Percentiles rank a stretch among this genome's conserved stretches.
Conservation (phyloP, 1,140 invertebrate genomes). For the Acromyrmex charruanus region DNA sequence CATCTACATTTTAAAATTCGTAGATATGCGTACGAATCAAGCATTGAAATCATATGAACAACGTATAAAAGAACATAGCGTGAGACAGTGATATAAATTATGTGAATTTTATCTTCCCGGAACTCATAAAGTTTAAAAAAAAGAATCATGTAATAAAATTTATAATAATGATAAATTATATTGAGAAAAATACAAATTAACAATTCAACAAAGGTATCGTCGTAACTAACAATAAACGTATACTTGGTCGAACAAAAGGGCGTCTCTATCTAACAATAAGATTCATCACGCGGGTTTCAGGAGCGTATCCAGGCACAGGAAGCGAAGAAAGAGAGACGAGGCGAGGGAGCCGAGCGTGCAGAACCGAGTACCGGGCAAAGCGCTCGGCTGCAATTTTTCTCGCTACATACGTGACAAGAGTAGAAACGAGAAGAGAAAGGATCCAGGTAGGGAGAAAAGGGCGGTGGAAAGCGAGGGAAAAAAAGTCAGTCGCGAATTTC, state of each 20-base stretch:
- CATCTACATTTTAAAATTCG: slow-evolving; percentile 38
- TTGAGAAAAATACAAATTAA: neutral
- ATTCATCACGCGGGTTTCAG: slow-evolving; percentile 49
- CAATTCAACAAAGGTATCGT: slow-evolving; percentile 14
- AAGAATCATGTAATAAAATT: neutral
- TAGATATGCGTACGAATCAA: slow-evolving; percentile 55
- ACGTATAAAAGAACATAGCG: neutral
- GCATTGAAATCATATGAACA: slow-evolving; percentile 26
- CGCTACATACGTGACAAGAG: slow-evolving; percentile 87
- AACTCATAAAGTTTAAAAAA: neutral
- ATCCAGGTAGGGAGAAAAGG: slow-evolving; percentile 62
- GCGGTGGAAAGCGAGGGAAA: slow-evolving; percentile 63
- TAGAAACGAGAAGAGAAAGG: slow-evolving; percentile 82
- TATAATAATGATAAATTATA: neutral
- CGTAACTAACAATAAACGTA: slow-evolving; percentile 51
- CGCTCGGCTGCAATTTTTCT: slow-evolving; percentile 87
- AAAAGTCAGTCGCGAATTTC: slow-evolving; percentile 76
- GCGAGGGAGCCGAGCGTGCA: slow-evolving; percentile 83
- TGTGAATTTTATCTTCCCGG: neutral
- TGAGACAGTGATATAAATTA: neutral
- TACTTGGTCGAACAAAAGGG: slow-evolving; percentile 42
- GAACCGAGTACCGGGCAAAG: slow-evolving; percentile 86
- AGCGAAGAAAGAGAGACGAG: slow-evolving; percentile 61
- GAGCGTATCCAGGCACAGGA: slow-evolving; percentile 39
- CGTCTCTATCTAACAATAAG: slow-evolving; percentile 65